Percentiles rank a stretch among this genome's conserved stretches.
phyloP scores from a whole-genome alignment of 2,113 vertebrate species.

The Pogona vitticeps region DNA sequence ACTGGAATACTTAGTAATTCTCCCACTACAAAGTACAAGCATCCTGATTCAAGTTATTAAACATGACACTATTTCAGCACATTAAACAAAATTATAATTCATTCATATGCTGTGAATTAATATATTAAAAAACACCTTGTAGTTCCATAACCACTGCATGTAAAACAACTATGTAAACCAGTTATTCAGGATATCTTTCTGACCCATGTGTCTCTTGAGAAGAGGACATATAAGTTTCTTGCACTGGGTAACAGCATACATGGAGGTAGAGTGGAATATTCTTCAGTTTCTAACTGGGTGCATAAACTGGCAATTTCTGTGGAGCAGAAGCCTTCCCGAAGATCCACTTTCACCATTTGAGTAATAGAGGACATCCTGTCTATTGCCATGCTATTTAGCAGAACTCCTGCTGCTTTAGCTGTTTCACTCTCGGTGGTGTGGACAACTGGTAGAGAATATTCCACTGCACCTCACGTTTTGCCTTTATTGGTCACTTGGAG shows the following conservation, averaged over 20 bases:
- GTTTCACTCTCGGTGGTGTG: too few relatives aligned
- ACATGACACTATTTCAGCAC: conserved; percentile 40
- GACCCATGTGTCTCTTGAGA: conserved; percentile 13
- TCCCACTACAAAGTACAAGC: conserved; percentile 33
- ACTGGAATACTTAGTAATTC: conserved; percentile 55
- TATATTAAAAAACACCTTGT: conserved; percentile 52
- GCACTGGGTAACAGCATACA: not conserved
- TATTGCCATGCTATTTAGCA: not conserved
- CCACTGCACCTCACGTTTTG: too few relatives aligned
- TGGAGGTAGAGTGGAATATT: not conserved
- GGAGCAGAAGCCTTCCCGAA: not conserved
- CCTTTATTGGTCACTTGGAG: not conserved
- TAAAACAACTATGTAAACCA: conserved; percentile 6
- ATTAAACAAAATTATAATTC: conserved; percentile 62
- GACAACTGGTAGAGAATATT: too few relatives aligned
- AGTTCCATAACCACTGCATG: conserved; percentile 13
- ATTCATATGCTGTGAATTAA: conserved; percentile 63
- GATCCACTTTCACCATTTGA: not conserved
- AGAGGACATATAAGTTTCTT: conserved; percentile 36
- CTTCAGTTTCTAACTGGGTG: not conserved
- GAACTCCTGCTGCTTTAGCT: not conserved
- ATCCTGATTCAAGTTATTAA: conserved; percentile 68
- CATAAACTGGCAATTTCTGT: not conserved
- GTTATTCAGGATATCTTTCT: conserved; percentile 38
- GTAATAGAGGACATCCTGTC: not conserved